phyloP scores from a whole-genome alignment of 2,888 invertebrate genomes.

The Volucella zonaria region DNA sequence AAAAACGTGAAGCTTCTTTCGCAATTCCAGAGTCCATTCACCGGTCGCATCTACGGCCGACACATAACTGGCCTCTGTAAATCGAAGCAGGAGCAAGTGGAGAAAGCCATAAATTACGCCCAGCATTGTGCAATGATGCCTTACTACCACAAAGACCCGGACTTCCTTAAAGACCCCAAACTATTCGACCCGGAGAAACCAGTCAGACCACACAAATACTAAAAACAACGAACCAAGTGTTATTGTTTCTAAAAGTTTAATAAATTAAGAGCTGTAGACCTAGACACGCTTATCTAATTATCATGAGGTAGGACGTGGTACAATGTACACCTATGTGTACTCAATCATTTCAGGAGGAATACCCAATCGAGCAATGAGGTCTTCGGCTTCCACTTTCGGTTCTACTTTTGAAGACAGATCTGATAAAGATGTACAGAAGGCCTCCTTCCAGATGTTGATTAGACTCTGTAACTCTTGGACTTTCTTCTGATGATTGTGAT shows the following conservation, averaged over 20 bases:
- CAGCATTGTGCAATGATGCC: conserved; percentile 93
- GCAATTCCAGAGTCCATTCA: conserved; percentile 97
- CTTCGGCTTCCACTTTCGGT: conserved; percentile 66
- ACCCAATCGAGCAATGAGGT: conserved; percentile 75
- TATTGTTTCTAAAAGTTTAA: conserved; percentile 44
- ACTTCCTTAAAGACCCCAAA: conserved; percentile 93
- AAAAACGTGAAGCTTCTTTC: conserved; percentile 95
- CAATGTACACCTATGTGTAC: conserved; percentile 74
- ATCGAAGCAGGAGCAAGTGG: conserved; percentile 89
- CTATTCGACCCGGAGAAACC: conserved; percentile 95
- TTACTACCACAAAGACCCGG: conserved; percentile 89
- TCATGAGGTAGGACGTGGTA: not conserved
- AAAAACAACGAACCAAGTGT: conserved; percentile 75
- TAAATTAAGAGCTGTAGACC: no score
- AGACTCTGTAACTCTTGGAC: conserved; percentile 74
- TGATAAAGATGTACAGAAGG: conserved; percentile 76
- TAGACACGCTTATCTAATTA: conserved; percentile 64
- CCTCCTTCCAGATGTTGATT: conserved; percentile 78
- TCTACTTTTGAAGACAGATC: conserved; percentile 76
- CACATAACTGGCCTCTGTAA: conserved; percentile 97
- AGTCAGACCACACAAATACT: conserved; percentile 90
- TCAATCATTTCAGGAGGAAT: conserved; percentile 78
- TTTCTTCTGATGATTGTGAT: conserved; percentile 66
- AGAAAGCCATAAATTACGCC: conserved; percentile 89
- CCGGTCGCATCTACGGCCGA: conserved; percentile 94